Base-by-base conservation (phyloP, 2,888 invertebrate genomes). In the Scaptodrosophila latifasciaeformis region DNA sequence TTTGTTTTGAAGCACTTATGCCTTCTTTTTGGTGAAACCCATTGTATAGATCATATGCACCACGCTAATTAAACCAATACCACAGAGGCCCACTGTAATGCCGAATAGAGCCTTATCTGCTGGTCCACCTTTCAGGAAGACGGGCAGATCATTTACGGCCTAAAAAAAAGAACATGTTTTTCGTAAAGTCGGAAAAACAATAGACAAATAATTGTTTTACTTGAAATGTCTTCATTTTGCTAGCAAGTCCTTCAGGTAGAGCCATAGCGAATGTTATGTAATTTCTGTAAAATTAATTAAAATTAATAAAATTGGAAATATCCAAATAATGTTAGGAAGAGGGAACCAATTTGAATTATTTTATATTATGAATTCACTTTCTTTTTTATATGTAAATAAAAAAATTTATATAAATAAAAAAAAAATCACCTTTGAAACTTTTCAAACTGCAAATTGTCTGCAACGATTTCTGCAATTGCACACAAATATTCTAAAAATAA, bases 51-150 rank as follows among this genome's bases (percentile, higher is more conserved):
- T 49, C 79, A 86, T 57, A 6, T 86, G 67, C 0, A 69, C 55
- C 35, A 85, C 65, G 49, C 82, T 66, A 1, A 85, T 0, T 2
- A 86, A 6, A 1, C 87, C 86, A 9, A 86, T 6, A 1, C 86
- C 87, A 46, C 86, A 87, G 0, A 86, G 64, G 3, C 70, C 87
- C 1, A 78, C 62, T 12, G 86, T 86, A 21, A 84, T 19, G 18
- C 86, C 86, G 61, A 85, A 86, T 2, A 86, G 65, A 1, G 49
- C 69, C 55, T 80, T 86, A 45, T 86, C 86, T 7, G 59, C 62
- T 43, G 87, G 85, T 3, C 87, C 86, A 35, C 86, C 87, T 59
- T 86, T 86, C 17, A 86, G 65, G 18, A 84, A 85, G 12, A 86
- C 80, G 1, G 86, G 86, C 40, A 86, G 43, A 54, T 80, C 75